These are phyloP conservation scores for Pseudochaenichthys georgianus DNA, from an alignment of 2,797 vertebrate genomes.

Conservation along the genomic window DNA sequence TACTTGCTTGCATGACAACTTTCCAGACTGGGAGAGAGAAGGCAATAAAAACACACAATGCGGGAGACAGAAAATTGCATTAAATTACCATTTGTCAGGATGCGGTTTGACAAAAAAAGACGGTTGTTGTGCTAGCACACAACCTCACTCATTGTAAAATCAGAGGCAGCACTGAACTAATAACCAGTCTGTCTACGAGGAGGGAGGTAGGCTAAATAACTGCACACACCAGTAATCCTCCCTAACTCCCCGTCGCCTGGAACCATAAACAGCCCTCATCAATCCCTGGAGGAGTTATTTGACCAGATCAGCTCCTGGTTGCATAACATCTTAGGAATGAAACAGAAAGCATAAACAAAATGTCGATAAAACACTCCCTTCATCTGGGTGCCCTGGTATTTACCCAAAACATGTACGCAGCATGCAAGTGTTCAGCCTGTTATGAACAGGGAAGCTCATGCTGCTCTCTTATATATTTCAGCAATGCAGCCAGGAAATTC, in stretches of 20 bases:
- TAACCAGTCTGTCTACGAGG: slow-evolving; percentile 42
- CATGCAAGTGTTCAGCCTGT: neutral
- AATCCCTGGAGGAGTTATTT: slow-evolving; percentile 47
- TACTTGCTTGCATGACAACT: slow-evolving; percentile 23
- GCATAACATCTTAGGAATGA: slow-evolving; percentile 53
- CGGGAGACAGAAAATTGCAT: slow-evolving; percentile 41
- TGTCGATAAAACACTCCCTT: slow-evolving; percentile 55
- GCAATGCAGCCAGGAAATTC: neutral
- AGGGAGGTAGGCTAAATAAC: slow-evolving; percentile 53
- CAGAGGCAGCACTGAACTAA: slow-evolving; percentile 56
- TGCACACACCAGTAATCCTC: slow-evolving; percentile 48
- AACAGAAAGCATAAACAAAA: slow-evolving; percentile 29
- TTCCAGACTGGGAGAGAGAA: slow-evolving; percentile 32
- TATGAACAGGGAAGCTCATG: neutral
- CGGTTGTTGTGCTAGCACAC: slow-evolving; percentile 34
- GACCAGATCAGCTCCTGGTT: slow-evolving; percentile 48
- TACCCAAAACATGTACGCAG: slow-evolving; percentile 2
- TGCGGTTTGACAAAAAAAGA: slow-evolving; percentile 46
- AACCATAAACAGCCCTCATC: slow-evolving; percentile 71
- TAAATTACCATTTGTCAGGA: slow-evolving; percentile 53
- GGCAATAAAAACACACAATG: slow-evolving; percentile 54
- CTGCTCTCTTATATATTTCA: neutral
- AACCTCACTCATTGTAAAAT: slow-evolving; percentile 52
- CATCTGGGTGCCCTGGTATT: neutral
- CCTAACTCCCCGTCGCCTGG: slow-evolving; percentile 35